Evolutionary conservation across 2,888 invertebrate genomes (phyloP).

Genomic region (Osedax frankpressi): DNA sequence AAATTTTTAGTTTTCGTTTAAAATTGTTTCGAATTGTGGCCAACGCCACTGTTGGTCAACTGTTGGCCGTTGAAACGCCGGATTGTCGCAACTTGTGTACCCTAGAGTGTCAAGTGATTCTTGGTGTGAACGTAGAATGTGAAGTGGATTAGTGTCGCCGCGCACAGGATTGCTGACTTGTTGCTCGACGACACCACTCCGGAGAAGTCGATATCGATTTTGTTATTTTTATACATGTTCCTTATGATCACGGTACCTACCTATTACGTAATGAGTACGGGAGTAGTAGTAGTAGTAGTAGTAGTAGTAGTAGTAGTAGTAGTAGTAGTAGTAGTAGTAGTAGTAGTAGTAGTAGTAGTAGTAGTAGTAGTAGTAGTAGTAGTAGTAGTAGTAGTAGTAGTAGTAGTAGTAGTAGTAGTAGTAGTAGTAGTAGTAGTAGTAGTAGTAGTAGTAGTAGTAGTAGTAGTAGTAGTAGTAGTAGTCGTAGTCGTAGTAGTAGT

Average conservation of each 20-base stretch:
- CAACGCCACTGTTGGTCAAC: no score
- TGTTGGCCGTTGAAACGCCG: neutral
- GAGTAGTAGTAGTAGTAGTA: conserved; percentile 20
- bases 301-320: conserved; percentile 24
- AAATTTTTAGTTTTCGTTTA: no score
- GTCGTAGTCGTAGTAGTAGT: conserved; percentile 24
- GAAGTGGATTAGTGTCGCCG: neutral
- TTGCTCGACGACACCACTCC: neutral
- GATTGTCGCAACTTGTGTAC: no score
- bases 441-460: conserved; percentile 24
- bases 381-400: conserved; percentile 24
- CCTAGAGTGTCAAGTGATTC: no score
- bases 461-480: conserved; percentile 23
- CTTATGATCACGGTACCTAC: neutral
- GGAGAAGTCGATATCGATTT: neutral
- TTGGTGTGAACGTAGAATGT: neutral
- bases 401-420: conserved; percentile 25
- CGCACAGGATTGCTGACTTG: neutral
- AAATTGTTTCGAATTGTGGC: no score
- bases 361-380: conserved; percentile 24
- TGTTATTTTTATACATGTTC: neutral
- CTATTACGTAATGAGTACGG: neutral
- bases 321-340: conserved; percentile 22
- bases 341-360: conserved; percentile 23
- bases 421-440: conserved; percentile 24